Evolutionary conservation across 2,797 vertebrate genomes (phyloP), one percentile per base, ranked within the genome.

Genomic region (Anomalospiza imberbis): DNA sequence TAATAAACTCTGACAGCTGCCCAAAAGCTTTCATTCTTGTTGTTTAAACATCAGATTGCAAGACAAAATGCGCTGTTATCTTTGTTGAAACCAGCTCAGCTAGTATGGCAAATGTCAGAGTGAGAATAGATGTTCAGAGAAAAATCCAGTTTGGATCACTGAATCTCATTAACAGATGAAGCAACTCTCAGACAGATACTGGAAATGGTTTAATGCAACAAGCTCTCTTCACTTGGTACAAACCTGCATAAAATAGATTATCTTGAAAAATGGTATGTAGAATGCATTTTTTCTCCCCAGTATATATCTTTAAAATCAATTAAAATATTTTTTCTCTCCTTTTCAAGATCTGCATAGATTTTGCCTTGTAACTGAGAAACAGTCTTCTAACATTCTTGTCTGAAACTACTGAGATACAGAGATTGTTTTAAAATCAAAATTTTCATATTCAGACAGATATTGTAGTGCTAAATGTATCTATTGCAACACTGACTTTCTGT

Each of bases 1-100:
- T 99, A 99, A 99, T 97, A 95, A 97, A 97, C 97, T 96, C 67
- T 97, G 98, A 99, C 98, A 99, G 98, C 97, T 98, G 94, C 78
- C 98, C 98, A 98, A 98, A 98, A 97, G 96, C 97, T 97, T 97
- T 98, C 96, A 98, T 98, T 98, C 97, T 98, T 98, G 97, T 96
- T 97, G 97, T 98, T 98, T 97, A 98, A 98, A 98, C 97, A 97
- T 97, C 96, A 97, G 97, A 97, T 95, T 96, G 96, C 92, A 97
- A 95, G 94, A 94, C 92, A 98, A 98, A 99, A 98, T 97, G 97
- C 93, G 77, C 91, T 79, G 50, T 98, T 98, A 98, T 98, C 98
- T 98, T 96, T 98, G 98, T 98, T 98, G 98, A 98, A 99, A 98
- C 97, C 96, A 97, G 89, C 92, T 93, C 94, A 97, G 81, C 96